Conservation (phyloP, 2,797 vertebrate species). For the Microchirus variegatus region DNA sequence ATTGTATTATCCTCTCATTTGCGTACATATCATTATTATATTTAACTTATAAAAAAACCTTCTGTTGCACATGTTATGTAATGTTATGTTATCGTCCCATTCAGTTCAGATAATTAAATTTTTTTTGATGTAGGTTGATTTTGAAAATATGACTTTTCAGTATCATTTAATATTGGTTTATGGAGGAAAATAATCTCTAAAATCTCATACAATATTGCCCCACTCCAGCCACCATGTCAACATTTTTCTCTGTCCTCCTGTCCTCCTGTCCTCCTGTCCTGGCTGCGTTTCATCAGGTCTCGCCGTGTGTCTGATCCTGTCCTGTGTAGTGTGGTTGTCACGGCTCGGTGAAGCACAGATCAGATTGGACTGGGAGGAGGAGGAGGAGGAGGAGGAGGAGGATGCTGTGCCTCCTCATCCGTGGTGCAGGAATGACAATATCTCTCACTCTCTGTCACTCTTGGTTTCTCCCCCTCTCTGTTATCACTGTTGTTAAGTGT, state of each 20-base stretch:
- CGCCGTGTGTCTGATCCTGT: conserved; percentile 8
- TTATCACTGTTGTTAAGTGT: conserved; percentile 3
- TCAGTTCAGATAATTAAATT: no score
- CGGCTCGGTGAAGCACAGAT: conserved; percentile 45
- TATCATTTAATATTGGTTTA: no score
- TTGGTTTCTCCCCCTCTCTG: neutral
- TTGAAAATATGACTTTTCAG: no score
- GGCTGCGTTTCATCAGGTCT: conserved; percentile 5
- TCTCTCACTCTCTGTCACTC: conserved; percentile 28
- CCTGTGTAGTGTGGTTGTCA: conserved; percentile 18
- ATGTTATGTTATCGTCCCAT: no score
- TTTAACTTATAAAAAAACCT: no score
- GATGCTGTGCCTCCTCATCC: conserved; percentile 42
- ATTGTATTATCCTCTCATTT: neutral
- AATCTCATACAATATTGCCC: no score
- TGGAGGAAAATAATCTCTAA: no score
- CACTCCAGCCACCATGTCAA: neutral
- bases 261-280: no score
- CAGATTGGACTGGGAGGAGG: conserved; percentile 40
- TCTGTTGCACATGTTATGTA: no score
- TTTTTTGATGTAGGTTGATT: no score
- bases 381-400: conserved; percentile 44
- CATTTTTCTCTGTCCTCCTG: neutral
- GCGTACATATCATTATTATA: neutral
- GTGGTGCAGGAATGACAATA: conserved; percentile 46